Conservation (phyloP, 2,888 invertebrate species). For the Lucinisca nassula region DNA sequence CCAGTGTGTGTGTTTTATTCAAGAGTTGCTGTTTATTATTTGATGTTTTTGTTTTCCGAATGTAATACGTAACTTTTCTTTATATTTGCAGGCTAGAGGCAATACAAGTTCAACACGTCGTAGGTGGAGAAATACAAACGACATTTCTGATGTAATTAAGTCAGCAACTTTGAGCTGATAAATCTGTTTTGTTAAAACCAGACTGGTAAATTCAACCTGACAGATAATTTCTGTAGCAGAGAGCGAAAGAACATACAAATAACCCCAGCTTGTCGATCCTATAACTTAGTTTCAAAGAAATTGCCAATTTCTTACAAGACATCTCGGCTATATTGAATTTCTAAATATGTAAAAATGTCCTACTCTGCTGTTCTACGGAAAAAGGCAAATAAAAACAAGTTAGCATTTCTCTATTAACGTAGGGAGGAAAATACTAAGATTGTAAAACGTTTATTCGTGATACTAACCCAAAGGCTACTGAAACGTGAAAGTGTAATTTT, state of each 20-base stretch:
- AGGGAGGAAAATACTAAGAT: too few relatives aligned
- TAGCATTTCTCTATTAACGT: too few relatives aligned
- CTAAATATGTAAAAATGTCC: background rate
- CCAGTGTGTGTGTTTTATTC: too few relatives aligned
- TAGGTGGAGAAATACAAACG: background rate
- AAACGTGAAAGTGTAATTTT: too few relatives aligned
- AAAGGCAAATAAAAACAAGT: background rate
- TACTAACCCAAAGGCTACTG: too few relatives aligned
- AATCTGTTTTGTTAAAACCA: background rate
- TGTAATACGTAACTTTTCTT: too few relatives aligned
- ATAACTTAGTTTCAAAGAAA: background rate
- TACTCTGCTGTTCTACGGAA: background rate
- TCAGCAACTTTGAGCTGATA: background rate
- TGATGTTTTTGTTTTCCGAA: too few relatives aligned
- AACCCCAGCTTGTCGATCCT: background rate
- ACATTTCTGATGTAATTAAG: background rate
- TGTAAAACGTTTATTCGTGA: too few relatives aligned
- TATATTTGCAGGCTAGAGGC: too few relatives aligned
- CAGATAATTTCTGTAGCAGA: background rate
- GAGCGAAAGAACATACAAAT: background rate
- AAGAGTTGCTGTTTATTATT: too few relatives aligned
- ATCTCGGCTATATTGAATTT: background rate
- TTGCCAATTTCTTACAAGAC: background rate
- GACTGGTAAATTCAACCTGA: background rate
- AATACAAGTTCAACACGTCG: too few relatives aligned